A percentile compares a stretch with the other conserved stretches of the same genome.
Evolutionary conservation across 2,113 vertebrate species (phyloP).

Genomic region (Psephotus haematonotus): DNA sequence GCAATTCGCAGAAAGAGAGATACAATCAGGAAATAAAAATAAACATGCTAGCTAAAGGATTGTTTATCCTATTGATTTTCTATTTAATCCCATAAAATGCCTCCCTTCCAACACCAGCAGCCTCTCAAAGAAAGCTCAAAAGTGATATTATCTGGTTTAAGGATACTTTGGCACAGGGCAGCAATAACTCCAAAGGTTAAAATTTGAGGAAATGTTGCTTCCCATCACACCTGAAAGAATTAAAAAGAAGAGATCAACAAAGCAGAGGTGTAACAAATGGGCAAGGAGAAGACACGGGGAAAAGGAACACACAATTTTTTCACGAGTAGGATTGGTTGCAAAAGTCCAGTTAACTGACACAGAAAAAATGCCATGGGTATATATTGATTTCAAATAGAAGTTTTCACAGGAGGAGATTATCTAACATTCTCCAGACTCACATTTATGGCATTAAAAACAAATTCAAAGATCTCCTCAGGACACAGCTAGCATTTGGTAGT

Average conservation of each 20-base stretch:
- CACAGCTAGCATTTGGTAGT: background rate
- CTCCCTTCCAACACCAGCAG: background rate
- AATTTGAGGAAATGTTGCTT: background rate
- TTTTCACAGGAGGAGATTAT: background rate
- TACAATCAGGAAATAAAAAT: slow-evolving; percentile 49
- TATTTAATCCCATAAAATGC: slow-evolving; percentile 32
- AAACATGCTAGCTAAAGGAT: background rate
- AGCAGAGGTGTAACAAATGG: background rate
- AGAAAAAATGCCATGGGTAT: background rate
- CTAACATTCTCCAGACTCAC: background rate
- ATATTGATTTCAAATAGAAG: background rate
- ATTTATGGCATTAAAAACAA: background rate
- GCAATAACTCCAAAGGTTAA: background rate
- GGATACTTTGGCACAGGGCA: background rate
- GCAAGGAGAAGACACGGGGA: background rate
- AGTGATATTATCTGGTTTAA: background rate
- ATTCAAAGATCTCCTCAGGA: background rate
- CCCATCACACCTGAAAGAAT: background rate
- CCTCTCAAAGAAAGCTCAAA: slow-evolving; percentile 10
- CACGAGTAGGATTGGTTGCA: background rate
- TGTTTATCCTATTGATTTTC: slow-evolving; percentile 54
- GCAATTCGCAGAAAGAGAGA: background rate
- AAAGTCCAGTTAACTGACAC: background rate
- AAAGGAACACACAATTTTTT: background rate
- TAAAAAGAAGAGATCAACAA: background rate